phyloP scores from a whole-genome alignment of 2,113 vertebrate species.

The Columbina picui region DNA sequence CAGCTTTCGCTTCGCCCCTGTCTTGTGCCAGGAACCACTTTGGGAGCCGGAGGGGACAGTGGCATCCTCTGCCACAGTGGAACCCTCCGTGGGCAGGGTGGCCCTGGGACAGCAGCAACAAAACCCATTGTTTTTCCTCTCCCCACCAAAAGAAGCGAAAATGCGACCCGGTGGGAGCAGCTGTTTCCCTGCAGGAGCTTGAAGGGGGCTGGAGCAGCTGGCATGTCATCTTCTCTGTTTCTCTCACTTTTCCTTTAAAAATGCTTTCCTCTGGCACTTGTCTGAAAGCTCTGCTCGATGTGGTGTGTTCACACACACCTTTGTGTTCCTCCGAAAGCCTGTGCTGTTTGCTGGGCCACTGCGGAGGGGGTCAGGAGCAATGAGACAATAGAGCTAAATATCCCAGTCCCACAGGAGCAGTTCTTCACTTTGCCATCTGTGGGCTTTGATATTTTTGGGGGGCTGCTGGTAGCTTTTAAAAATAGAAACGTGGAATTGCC shows the following conservation, averaged over 20 bases:
- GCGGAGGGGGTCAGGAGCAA: not conserved
- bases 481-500: not conserved
- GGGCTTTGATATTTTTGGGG: not conserved
- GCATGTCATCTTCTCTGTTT: not conserved
- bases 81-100: not conserved
- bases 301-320: not conserved
- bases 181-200: not conserved
- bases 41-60: not conserved
- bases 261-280: not conserved
- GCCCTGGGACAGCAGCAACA: not conserved
- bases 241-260: not conserved
- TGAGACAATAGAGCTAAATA: not conserved
- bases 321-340: not conserved
- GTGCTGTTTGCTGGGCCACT: not conserved
- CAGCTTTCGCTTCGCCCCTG: not conserved
- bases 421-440: not conserved
- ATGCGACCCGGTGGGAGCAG: fast-evolving
- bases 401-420: not conserved
- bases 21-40: not conserved
- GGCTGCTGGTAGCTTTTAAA: not conserved
- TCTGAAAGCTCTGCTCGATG: not conserved
- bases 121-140: not conserved
- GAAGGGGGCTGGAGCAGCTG: not conserved
- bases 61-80: not conserved
- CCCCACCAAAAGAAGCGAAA: too few species aligned